Percentiles rank a stretch among this genome's conserved stretches.
Conservation (phyloP, 2,113 vertebrate genomes). For the Garra rufa region DNA sequence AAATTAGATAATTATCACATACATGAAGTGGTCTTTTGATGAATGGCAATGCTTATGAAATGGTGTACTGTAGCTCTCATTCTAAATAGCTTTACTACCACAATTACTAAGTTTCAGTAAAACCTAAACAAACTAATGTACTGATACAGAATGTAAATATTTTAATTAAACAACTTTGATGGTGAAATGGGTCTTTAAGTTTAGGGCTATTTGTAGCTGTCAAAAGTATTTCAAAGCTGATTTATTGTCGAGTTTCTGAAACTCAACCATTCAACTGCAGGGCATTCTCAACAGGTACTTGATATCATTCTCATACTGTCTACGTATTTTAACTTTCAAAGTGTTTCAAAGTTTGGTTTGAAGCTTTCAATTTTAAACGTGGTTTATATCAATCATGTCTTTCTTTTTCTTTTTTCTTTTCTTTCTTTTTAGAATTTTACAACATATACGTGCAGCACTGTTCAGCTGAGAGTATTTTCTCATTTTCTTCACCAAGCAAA, state of each 20-base stretch:
- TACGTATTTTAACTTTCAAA: neutral
- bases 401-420: neutral
- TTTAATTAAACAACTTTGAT: too few species aligned
- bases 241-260: neutral
- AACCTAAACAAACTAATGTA: neutral
- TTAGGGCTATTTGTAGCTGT: neutral
- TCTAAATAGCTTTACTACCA: neutral
- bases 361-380: neutral
- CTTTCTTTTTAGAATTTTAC: neutral
- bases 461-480: neutral
- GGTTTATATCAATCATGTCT: neutral
- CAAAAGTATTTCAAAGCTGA: too few species aligned
- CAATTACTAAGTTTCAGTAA: neutral
- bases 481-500: neutral
- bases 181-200: neutral
- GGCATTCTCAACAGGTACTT: neutral
- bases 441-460: neutral
- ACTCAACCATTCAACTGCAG: neutral
- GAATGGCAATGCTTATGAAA: neutral
- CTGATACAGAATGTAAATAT: neutral
- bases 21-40: neutral
- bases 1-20: neutral
- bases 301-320: neutral
- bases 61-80: neutral
- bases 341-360: neutral